A percentile compares a stretch with the other conserved stretches of the same genome.
Evolutionary conservation across 2,113 vertebrate genomes (phyloP).

Genomic region (Vimba vimba): DNA sequence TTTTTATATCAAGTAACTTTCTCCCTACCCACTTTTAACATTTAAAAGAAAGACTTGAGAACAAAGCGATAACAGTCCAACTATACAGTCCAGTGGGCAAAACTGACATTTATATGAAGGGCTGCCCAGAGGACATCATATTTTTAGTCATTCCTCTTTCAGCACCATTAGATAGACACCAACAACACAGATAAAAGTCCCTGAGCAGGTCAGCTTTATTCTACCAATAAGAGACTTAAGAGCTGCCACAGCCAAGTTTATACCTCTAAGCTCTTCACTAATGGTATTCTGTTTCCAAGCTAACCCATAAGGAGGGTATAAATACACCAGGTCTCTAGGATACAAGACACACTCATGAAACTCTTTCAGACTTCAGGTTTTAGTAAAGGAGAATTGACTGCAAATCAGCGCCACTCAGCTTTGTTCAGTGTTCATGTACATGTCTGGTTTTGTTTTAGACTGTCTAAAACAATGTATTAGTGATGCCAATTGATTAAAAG

Average conservation of each 20-base stretch:
- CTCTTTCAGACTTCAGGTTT: neutral
- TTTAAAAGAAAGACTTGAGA: slow-evolving; percentile 43
- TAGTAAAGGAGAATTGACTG: neutral
- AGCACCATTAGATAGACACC: slow-evolving; percentile 10
- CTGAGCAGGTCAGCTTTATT: slow-evolving; percentile 14
- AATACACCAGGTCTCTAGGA: slow-evolving; percentile 25
- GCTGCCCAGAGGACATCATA: slow-evolving; percentile 28
- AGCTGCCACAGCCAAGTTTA: neutral
- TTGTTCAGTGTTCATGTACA: neutral
- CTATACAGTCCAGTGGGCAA: slow-evolving; percentile 41
- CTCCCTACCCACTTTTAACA: slow-evolving; percentile 31
- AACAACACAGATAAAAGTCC: slow-evolving; percentile 15
- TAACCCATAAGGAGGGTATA: neutral
- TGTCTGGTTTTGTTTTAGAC: neutral
- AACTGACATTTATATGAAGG: slow-evolving; percentile 55
- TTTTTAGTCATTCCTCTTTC: slow-evolving; percentile 41
- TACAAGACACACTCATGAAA: neutral
- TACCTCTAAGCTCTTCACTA: slow-evolving; percentile 9
- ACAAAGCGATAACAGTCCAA: neutral
- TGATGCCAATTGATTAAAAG: too few relatives aligned
- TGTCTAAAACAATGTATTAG: neutral
- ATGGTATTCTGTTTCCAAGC: slow-evolving; percentile 11
- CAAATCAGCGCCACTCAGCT: neutral
- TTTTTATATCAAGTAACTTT: neutral
- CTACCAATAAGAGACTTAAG: slow-evolving; percentile 17